Percentiles rank a stretch among this genome's conserved stretches.
phyloP scores from a whole-genome alignment of 2,888 invertebrate species.

The Acanthacorydalis orientalis region DNA sequence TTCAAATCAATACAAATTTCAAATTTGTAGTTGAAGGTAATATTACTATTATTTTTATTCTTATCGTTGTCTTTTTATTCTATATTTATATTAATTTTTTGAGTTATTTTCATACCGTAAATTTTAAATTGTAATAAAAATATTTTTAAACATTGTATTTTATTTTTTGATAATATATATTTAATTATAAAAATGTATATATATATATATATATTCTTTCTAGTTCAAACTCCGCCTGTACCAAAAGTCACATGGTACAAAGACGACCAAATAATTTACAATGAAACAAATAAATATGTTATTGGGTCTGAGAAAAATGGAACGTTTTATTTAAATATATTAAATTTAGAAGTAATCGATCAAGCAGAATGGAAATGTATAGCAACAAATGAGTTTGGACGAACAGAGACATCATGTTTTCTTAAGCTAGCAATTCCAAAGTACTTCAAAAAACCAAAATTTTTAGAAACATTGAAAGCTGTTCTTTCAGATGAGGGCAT shows the following conservation, averaged over 20 bases:
- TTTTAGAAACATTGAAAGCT: conserved; percentile 70
- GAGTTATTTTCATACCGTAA: no score
- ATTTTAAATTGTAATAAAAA: no score
- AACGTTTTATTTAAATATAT: conserved; percentile 53
- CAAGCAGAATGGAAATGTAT: conserved; percentile 89
- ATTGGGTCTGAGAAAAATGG: conserved; percentile 52
- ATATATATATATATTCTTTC: conserved; percentile 14
- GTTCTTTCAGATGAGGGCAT: conserved; percentile 77
- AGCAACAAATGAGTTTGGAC: conserved; percentile 76
- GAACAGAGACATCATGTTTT: conserved; percentile 75
- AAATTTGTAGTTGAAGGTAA: conserved; percentile 65
- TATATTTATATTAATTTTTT: no score
- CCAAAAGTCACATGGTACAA: conserved; percentile 76
- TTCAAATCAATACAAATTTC: conserved; percentile 66
- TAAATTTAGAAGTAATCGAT: conserved; percentile 60
- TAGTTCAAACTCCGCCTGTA: conserved; percentile 64
- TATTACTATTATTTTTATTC: conserved; percentile 2
- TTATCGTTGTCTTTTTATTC: no score
- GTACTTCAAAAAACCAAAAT: conserved; percentile 77
- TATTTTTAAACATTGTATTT: background rate
- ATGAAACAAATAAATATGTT: conserved; percentile 44
- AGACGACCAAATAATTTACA: conserved; percentile 64
- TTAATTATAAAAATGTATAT: no score
- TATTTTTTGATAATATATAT: conserved; percentile 1
- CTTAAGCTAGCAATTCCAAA: conserved; percentile 70